Conservation (phyloP, 2,888 invertebrate genomes). For the Selenia dentaria region DNA sequence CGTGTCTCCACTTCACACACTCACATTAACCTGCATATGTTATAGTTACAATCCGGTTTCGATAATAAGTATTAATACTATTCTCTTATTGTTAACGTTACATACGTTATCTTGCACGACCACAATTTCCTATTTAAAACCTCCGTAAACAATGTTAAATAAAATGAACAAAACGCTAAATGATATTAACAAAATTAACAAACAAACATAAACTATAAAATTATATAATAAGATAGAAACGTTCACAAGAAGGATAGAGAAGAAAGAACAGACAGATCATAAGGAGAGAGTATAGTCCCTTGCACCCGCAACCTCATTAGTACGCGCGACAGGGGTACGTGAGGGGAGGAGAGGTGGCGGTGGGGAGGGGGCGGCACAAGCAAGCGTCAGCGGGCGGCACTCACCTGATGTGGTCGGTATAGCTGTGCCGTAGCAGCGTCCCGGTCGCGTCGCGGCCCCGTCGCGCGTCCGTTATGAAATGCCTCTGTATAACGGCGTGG, state of each 20-base stretch:
- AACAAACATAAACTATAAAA: no score
- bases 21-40: not conserved
- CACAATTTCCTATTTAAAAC: no score
- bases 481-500: conserved; percentile 7
- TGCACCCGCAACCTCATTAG: conserved; percentile 46
- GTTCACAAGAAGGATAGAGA: conserved; percentile 20
- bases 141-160: no score
- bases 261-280: conserved; percentile 31
- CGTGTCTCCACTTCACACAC: no score
- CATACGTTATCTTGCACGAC: no score
- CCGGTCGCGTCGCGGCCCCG: conserved; percentile 28
- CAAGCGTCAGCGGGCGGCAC: conserved; percentile 41
- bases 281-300: conserved; percentile 23
- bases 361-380: conserved; percentile 26
- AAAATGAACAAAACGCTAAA: no score
- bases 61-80: no score
- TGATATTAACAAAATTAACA: no score
- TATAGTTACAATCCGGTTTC: no score
- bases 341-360: conserved; percentile 4
- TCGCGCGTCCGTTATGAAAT: conserved; percentile 21
- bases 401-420: conserved; percentile 67
- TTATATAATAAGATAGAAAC: conserved; percentile 22
- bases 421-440: conserved; percentile 58
- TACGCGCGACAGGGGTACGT: conserved; percentile 31
- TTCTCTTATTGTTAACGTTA: no score